These are phyloP conservation scores for Alligator sinensis DNA, from an alignment of 2,113 vertebrate species.

Conservation along the genomic window DNA sequence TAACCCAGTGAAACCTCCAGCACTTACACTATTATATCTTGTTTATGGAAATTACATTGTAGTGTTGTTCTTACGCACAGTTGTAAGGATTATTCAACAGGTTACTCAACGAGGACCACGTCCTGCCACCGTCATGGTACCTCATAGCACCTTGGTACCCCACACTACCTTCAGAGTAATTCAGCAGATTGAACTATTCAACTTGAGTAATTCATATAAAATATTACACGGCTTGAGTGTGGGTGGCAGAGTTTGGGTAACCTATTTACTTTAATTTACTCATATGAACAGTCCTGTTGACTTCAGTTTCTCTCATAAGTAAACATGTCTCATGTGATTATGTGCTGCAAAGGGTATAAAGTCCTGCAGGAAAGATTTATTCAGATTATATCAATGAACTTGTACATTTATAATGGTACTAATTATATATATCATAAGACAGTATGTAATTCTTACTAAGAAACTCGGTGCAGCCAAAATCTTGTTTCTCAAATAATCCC, in stretches of 20 bases:
- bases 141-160: fast-evolving
- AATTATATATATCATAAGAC: constrained; percentile 28
- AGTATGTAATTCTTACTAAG: constrained; percentile 28
- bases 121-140: not conserved
- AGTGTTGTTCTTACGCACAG: not conserved
- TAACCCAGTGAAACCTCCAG: not conserved
- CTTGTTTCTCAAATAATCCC: constrained; percentile 32
- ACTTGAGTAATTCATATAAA: not conserved
- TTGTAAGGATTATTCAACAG: not conserved
- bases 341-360: not conserved
- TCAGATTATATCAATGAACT: not conserved
- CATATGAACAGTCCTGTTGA: not conserved
- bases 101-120: too few relatives aligned
- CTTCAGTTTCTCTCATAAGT: constrained; percentile 7
- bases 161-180: not conserved
- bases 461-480: constrained; percentile 48
- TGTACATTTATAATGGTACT: not conserved
- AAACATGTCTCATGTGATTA: not conserved
- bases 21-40: not conserved
- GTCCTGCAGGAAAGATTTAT: not conserved
- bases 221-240: not conserved
- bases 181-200: not conserved
- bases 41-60: not conserved
- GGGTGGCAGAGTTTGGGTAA: not conserved
- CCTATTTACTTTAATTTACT: not conserved